Conservation (phyloP, 2,113 vertebrate genomes). For the Bagarius yarrelli region DNA sequence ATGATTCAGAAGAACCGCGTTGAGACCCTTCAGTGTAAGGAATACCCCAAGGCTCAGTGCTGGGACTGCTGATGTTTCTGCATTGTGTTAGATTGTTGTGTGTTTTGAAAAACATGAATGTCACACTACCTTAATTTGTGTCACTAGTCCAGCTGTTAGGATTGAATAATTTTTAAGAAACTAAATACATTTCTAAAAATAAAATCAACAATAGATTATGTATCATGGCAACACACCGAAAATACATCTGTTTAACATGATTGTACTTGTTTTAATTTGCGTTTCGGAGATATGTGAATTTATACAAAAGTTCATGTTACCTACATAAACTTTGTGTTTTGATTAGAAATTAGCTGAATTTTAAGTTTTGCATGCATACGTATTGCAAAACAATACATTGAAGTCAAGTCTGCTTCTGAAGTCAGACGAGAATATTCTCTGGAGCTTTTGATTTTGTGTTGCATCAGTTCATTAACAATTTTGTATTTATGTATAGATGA, state of each 20-base stretch:
- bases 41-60: slow-evolving; percentile 44
- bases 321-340: slow-evolving; percentile 18
- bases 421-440: slow-evolving; percentile 27
- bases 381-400: slow-evolving; percentile 10
- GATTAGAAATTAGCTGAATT: slow-evolving; percentile 31
- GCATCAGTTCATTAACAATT: slow-evolving; percentile 32
- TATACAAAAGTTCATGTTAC: slow-evolving; percentile 9
- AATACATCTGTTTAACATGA: slow-evolving; percentile 19
- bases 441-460: slow-evolving; percentile 30
- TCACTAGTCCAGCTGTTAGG: background rate
- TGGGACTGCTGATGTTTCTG: slow-evolving; percentile 36
- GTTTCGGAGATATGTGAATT: slow-evolving; percentile 20
- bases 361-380: slow-evolving; percentile 35
- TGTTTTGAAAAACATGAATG: slow-evolving; percentile 20
- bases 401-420: slow-evolving; percentile 25
- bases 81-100: slow-evolving; percentile 6
- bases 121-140: background rate
- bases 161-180: background rate
- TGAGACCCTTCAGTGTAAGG: slow-evolving; percentile 97
- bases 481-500: slow-evolving; percentile 32
- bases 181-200: too few species aligned
- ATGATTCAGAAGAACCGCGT: slow-evolving; percentile 99
- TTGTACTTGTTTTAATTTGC: slow-evolving; percentile 25
- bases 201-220: too few species aligned
- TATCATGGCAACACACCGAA: slow-evolving; percentile 1